Evolutionary conservation across 1,140 invertebrate genomes (phyloP).

Genomic region (Gryllus bimaculatus): DNA sequence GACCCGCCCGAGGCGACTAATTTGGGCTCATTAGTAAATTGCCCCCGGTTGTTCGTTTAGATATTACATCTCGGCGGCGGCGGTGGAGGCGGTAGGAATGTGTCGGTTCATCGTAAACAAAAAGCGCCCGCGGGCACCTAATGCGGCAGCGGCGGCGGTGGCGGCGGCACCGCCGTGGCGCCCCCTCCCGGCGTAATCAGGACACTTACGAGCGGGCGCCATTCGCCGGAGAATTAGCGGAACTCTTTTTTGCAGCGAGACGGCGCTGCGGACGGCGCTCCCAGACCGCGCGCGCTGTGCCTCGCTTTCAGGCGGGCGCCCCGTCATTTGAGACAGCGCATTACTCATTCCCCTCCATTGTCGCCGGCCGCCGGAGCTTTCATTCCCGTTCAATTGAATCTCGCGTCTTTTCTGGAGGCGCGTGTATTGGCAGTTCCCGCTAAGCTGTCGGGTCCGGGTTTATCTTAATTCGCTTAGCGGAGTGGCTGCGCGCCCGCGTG

Average conservation of each 20-base stretch:
- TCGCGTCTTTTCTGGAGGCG: not conserved
- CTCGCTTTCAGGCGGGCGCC: not conserved
- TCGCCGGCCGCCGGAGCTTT: not conserved
- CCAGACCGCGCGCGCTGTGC: not conserved
- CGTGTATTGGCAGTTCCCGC: not conserved
- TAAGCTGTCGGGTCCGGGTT: not conserved
- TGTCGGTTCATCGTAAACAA: not conserved
- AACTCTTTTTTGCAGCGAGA: not conserved
- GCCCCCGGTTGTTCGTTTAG: not conserved
- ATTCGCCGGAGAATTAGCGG: not conserved
- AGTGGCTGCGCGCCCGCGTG: not conserved
- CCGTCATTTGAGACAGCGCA: constrained; percentile 3
- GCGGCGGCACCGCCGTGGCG: too few species aligned
- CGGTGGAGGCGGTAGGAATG: not conserved
- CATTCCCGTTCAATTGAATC: not conserved
- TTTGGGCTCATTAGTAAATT: not conserved
- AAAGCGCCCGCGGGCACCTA: not conserved
- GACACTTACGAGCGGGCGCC: not conserved
- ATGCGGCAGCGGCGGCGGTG: not conserved
- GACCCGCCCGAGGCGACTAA: not conserved
- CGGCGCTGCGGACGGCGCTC: too few species aligned
- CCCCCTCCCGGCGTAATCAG: not conserved
- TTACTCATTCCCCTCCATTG: not conserved
- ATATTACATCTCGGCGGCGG: not conserved
- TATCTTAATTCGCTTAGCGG: constrained; percentile 4